Conservation (phyloP, 2,888 invertebrate genomes). For the Gymnocheta viridis region DNA sequence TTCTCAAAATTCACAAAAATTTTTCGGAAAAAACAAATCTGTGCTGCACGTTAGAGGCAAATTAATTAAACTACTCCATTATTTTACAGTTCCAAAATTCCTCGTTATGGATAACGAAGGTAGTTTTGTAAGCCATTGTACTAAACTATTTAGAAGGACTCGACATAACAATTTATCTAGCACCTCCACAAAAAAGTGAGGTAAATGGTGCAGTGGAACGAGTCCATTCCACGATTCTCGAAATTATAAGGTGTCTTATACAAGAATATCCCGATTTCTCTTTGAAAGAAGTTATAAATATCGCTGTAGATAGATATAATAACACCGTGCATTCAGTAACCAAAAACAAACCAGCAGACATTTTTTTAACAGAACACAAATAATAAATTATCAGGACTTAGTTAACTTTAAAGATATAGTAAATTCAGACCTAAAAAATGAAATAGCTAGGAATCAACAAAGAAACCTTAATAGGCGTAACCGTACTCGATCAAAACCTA, state of each 20-base stretch:
- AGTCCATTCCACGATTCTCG: too few species aligned
- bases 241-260: too few species aligned
- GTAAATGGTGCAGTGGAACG: conserved; percentile 65
- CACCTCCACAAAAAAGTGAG: conserved; percentile 66
- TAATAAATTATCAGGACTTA: conserved; percentile 67
- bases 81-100: conserved; percentile 62
- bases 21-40: too few species aligned
- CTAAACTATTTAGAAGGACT: conserved; percentile 65
- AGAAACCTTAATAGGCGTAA: conserved; percentile 18
- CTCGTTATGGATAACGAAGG: conserved; percentile 66
- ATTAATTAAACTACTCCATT: conserved; percentile 6
- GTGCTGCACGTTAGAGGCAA: too few species aligned
- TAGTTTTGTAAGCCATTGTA: conserved; percentile 66
- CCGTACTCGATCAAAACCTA: conserved; percentile 1
- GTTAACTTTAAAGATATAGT: too few species aligned
- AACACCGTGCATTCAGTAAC: conserved; percentile 63
- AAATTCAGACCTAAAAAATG: too few species aligned
- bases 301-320: too few species aligned
- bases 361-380: conserved; percentile 66
- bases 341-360: conserved; percentile 60
- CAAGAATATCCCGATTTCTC: too few species aligned
- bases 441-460: conserved; percentile 70
- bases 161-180: conserved; percentile 56
- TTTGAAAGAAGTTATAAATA: too few species aligned
- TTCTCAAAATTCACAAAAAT: too few species aligned